These are phyloP conservation scores for Morbakka virulenta DNA, from an alignment of 30 jellyfish, hydroid and myxozoan genomes.

Conservation along the genomic window DNA sequence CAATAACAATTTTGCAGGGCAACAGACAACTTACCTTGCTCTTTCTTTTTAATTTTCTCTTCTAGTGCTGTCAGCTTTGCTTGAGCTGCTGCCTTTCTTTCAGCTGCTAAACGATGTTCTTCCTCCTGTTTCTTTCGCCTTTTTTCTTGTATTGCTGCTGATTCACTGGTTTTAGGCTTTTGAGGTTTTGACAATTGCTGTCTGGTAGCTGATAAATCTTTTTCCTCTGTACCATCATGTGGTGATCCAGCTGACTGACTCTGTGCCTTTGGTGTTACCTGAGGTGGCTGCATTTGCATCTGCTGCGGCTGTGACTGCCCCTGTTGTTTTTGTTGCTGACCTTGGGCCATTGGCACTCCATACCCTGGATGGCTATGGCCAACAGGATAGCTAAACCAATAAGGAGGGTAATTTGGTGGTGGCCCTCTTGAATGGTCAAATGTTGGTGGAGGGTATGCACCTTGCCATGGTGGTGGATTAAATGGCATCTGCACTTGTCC, in stretches of 20 bases:
- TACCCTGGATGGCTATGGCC: not conserved
- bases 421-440: conserved; percentile 21
- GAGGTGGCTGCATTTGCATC: not conserved
- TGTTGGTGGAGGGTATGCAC: conserved; percentile 37
- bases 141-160: too few species aligned
- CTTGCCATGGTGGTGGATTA: conserved; percentile 37
- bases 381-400: conserved; percentile 24
- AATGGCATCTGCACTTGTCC: conserved; percentile 55
- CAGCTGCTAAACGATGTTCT: conserved; percentile 31
- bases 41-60: conserved; percentile 64
- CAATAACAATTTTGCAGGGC: too few species aligned
- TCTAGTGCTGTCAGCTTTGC: conserved; percentile 67
- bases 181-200: too few species aligned
- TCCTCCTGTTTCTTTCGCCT: conserved; percentile 40
- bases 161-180: not conserved
- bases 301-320: not conserved
- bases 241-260: not conserved
- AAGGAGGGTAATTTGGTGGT: conserved; percentile 24
- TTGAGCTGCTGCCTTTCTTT: conserved; percentile 48
- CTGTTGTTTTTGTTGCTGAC: not conserved
- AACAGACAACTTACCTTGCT: too few species aligned
- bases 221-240: not conserved
- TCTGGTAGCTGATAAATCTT: not conserved
- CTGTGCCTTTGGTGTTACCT: not conserved
- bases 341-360: conserved; percentile 28